Base-by-base conservation (phyloP, 2,888 invertebrate genomes). In the Epinotia demarniana region DNA sequence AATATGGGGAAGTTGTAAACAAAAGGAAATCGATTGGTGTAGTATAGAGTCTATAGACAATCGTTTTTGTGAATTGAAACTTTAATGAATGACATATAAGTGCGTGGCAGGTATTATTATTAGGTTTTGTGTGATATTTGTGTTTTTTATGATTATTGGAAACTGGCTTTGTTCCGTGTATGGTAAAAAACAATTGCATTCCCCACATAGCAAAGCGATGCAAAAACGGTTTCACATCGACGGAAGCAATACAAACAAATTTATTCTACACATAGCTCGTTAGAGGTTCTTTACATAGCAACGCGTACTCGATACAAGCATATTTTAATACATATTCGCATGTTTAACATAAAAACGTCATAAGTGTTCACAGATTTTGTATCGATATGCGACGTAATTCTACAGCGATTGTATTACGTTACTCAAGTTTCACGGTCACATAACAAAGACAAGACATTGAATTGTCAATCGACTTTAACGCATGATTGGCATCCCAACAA, bases 401-500 rank as follows among this genome's bases (percentile, higher is more conserved):
- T 58, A 53, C 27, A 12, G 9, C 43, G 43, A 69, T 69, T 46
- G 12, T n/a, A 23, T 69, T 60, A 69, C n/a, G 53, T 55, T 53
- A 33, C 18, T 67, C 58, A 70, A 70, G 64, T 75, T 75, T 75
- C 75, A 75, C 72, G 72, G 71, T 67, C 75, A 75, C 75, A 75
- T 62, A 75, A 75, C 72, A 75, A 75, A 75, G 77, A 73, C 78
- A 72, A 78, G 72, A 72, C 77, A 84, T 85, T 85, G 83, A 84
- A 84, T 84, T 82, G 84, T 84, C 82, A 80, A 79, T 72, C 66
- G 77, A 71, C 62, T 75, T 73, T 79, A 80, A 81, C 81, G 77
- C 78, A 78, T 80, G 79, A 83, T 83, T 83, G 82, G 80, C 76
- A 75, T 75, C 67, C 66, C 6, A 72, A 72, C 27, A 53, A 66